Evolutionary conservation across 2,113 vertebrate genomes (phyloP), one percentile per base, ranked within the genome.

Genomic region (Eulemur macaco): DNA sequence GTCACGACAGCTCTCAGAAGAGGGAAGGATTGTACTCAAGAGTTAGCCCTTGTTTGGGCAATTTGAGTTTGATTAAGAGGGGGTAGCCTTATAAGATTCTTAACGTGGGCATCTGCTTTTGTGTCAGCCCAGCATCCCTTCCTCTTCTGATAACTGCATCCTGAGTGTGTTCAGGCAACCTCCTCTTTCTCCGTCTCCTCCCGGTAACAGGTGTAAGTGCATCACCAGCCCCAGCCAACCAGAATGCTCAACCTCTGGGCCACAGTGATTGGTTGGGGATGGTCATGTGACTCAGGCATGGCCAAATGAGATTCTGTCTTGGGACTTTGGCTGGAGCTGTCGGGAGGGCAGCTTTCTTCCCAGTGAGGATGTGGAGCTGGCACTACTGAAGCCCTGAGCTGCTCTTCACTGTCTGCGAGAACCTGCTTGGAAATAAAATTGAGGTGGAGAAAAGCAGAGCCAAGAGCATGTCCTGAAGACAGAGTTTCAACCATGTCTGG

Each of bases 61-160:
- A 78, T 88, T 95, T 92, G 84, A 92, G 88, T 94, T 96, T 95
- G 90, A 96, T 95, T 92, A 96, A 92, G 71, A 98, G 93, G 63
- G 63, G 20, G 17, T 85, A 77, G 96, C 15, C 3, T 63, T 9
- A 1, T 23, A 15, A 39, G 60, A 29, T 66, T 25, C 1, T 0
- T 7, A 37, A 29, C 23, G 39, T 31, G 39, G 34, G n/a, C 20
- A 1, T 11, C 47, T 37, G 20, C 47, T 17, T 31, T n/a, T 10
- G 14, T 25, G 45, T 15, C 34, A 4, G 52, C 47, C 29, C 3
- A 10, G 39, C 23, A 5, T 25, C 54, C n/a, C 10, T 54, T 64
- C 11, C 31, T 39, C n/a, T 18, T 47, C 27, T 7, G 15, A 4
- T 29, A 10, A 6, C 8, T 13, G 1, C 17, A 20, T 23, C 31